These are phyloP conservation scores for Tragelaphus eurycerus DNA, from an alignment of 2,797 vertebrate genomes.

Conservation along the genomic window DNA sequence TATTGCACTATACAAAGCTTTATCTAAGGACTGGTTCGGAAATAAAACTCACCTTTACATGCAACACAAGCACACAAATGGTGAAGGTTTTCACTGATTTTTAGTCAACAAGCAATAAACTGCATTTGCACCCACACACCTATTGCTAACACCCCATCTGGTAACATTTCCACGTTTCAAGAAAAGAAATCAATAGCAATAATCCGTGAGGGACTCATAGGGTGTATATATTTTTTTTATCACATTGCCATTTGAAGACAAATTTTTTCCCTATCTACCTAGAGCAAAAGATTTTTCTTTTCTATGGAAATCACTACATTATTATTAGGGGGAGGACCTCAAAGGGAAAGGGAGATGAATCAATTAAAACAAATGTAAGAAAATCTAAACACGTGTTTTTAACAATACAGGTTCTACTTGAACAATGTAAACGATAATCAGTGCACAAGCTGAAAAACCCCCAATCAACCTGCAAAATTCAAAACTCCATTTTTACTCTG, in stretches of 20 bases:
- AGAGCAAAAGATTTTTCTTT: constrained; percentile 80
- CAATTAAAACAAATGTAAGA: constrained; percentile 56
- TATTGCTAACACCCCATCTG: constrained; percentile 96
- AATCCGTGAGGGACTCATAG: constrained; percentile 93
- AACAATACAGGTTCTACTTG: not conserved
- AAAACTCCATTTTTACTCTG: constrained; percentile 58
- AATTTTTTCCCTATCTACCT: constrained; percentile 76
- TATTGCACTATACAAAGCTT: constrained; percentile 71
- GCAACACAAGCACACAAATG: constrained; percentile 78
- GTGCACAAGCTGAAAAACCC: constrained; percentile 54
- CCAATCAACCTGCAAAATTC: constrained; percentile 55
- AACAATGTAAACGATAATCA: constrained; percentile 24
- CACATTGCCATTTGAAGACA: constrained; percentile 81
- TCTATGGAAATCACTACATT: constrained; percentile 76
- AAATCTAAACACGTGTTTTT: constrained; percentile 70
- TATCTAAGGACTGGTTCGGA: constrained; percentile 76
- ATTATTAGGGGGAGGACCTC: constrained; percentile 21
- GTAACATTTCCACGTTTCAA: constrained; percentile 96
- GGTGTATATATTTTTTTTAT: constrained; percentile 84
- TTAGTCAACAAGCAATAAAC: constrained; percentile 86
- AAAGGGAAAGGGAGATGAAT: not conserved
- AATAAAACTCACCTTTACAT: constrained; percentile 82
- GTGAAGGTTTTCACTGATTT: constrained; percentile 84
- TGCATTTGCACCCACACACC: constrained; percentile 89
- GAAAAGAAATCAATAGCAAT: constrained; percentile 99